Conservation (phyloP, 1,140 invertebrate genomes). For the Galleria mellonella region DNA sequence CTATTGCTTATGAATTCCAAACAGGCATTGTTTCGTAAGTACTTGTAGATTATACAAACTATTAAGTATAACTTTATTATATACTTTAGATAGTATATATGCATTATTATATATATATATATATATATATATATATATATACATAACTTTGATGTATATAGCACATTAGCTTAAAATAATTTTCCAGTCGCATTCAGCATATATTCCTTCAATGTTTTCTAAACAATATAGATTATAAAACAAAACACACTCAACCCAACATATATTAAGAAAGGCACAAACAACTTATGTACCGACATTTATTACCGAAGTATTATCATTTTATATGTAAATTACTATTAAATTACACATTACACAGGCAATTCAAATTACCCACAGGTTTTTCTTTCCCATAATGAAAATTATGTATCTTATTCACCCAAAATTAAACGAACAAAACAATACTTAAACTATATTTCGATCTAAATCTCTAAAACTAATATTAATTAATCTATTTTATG, state of each 20-base stretch:
- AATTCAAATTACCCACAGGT: constrained; percentile 1
- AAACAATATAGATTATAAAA: constrained; percentile 12
- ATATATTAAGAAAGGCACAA: constrained; percentile 45
- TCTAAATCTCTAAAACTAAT: too few species aligned
- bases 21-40: constrained; percentile 21
- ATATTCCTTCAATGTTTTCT: too few species aligned
- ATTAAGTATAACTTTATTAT: neutral
- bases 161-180: too few species aligned
- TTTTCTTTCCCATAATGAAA: too few species aligned
- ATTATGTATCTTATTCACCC: too few species aligned
- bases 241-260: constrained; percentile 16
- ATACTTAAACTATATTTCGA: too few species aligned
- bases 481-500: too few species aligned
- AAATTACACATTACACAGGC: neutral
- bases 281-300: constrained; percentile 54
- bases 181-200: too few species aligned
- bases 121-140: too few species aligned
- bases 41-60: constrained; percentile 1
- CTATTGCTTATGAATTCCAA: constrained; percentile 43
- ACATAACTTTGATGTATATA: too few species aligned
- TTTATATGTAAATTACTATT: neutral
- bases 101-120: too few species aligned
- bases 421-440: too few species aligned
- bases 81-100: neutral
- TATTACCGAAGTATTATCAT: constrained; percentile 8